These are phyloP conservation scores for Anolis carolinensis DNA, from an alignment of 2,113 vertebrate species.

Conservation along the genomic window DNA sequence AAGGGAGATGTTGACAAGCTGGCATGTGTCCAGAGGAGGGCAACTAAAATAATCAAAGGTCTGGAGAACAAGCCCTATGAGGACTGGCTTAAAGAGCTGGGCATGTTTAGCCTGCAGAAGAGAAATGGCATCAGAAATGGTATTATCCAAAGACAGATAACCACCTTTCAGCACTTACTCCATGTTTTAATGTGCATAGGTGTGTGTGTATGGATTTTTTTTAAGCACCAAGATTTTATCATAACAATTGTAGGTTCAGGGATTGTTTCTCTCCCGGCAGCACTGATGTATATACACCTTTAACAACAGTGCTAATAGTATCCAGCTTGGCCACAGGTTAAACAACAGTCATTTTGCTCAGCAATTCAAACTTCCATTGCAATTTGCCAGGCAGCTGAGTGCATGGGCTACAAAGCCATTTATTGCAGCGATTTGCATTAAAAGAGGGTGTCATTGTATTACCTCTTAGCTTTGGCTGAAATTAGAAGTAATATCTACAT, in stretches of 20 bases:
- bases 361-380: conserved; percentile 58
- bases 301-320: conserved; percentile 49
- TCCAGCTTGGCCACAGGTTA: conserved; percentile 52
- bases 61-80: too few species aligned
- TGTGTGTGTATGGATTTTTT: background rate
- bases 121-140: background rate
- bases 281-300: conserved; percentile 40
- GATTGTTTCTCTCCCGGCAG: conserved; percentile 40
- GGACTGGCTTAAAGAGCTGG: too few species aligned
- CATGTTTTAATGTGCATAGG: background rate
- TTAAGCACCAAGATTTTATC: background rate
- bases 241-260: background rate
- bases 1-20: too few species aligned
- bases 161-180: background rate
- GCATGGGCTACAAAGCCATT: conserved; percentile 65
- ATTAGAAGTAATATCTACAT: conserved; percentile 67
- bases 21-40: too few species aligned
- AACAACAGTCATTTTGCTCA: conserved; percentile 60
- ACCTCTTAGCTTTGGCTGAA: conserved; percentile 67
- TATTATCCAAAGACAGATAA: conserved; percentile 14
- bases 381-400: conserved; percentile 64
- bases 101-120: too few species aligned
- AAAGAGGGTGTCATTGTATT: conserved; percentile 63
- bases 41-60: too few species aligned
- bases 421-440: conserved; percentile 71